phyloP scores from a whole-genome alignment of 2,113 vertebrate species.

The Pelecanus crispus region DNA sequence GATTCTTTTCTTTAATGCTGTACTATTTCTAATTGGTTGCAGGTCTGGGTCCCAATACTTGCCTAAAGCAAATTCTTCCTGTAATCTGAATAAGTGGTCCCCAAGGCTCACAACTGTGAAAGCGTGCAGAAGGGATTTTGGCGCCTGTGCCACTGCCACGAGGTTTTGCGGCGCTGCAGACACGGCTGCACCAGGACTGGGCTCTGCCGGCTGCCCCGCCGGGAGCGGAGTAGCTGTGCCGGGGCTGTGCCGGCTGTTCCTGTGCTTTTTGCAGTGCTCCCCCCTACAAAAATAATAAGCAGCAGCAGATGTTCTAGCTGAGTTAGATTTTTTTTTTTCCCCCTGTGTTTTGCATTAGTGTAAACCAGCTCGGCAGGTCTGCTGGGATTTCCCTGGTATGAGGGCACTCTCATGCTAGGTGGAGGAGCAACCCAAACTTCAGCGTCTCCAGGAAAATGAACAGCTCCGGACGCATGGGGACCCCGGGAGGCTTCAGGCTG shows the following conservation, averaged over 20 bases:
- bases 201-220: neutral
- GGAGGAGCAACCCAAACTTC: neutral
- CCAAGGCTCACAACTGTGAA: neutral
- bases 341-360: neutral
- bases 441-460: rapidly evolving
- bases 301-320: neutral
- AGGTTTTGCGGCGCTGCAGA: neutral
- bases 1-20: neutral
- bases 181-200: rapidly evolving
- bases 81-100: neutral
- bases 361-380: neutral
- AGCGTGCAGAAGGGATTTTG: rapidly evolving
- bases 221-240: neutral
- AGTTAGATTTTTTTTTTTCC: neutral
- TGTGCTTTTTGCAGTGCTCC: neutral
- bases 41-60: neutral
- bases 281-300: neutral
- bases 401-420: neutral
- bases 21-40: neutral
- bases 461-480: neutral
- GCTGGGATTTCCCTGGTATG: neutral
- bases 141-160: neutral
- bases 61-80: neutral
- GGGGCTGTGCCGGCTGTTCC: neutral
- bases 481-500: neutral